Base-by-base conservation (phyloP, 2,113 vertebrate species). In the Salminus brasiliensis region DNA sequence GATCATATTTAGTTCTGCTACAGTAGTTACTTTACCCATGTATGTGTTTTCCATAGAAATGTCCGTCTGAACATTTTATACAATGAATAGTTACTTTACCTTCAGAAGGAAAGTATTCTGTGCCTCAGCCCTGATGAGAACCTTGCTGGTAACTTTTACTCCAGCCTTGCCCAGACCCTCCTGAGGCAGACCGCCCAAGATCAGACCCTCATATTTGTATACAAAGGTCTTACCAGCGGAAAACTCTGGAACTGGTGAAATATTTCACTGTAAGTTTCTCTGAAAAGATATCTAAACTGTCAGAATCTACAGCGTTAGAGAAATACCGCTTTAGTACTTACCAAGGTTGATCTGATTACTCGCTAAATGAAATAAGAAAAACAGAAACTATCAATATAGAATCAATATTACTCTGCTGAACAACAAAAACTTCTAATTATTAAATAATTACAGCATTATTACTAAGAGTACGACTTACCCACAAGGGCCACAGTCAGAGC, bases 401-500 rank as follows among this genome's bases (percentile, higher is more conserved):
- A 57, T 2, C 1, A 18, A 62, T 27, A n/a, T 10, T n/a, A 0
- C 39, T 3, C 2, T 52, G 34, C 2, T 41, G 7, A 75, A 10
- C 68, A 3, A 0, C n/a, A 10, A 36, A 1, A 0, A 69, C 7
- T 80, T 16, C 1, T 68, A 62, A 72, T 0, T 52, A 5, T 6
- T 23, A 7, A 72, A 27, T n/a, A 45, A 0, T 18, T n/a, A n/a
- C n/a, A n/a, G n/a, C n/a, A n/a, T 23, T 45, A 59, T 12, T 63
- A 15, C 49, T 66, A n/a, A 41, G 13, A 18, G 34, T 1, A 72
- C 27, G 41, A 88, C 95, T 94, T 89, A 96, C 95, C 93, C 88
- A 91, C 95, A 7, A 96, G 82, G 88, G 93, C 92, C 84, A 96
- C 79, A 63, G 69, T 83, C 80, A 96, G 80, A 27, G 88, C 86